These are phyloP conservation scores for Ramazzottius varieornatus DNA, from an alignment of 2,888 invertebrate species.

Conservation along the genomic window DNA sequence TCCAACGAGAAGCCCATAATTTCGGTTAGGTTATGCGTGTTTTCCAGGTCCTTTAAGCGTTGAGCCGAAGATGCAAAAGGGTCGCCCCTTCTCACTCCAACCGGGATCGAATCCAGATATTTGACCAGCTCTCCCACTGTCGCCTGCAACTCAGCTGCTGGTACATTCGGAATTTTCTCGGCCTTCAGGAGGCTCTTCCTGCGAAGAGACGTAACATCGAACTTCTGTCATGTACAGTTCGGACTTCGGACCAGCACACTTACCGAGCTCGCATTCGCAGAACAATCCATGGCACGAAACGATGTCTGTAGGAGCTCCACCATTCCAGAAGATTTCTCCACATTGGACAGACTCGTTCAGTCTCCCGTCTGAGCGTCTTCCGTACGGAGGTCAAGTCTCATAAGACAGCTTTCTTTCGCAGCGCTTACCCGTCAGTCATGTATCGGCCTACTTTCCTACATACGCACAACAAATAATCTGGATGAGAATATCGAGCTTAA, in stretches of 20 bases:
- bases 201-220: background rate
- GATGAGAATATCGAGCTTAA: too few relatives aligned
- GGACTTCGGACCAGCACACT: background rate
- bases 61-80: background rate
- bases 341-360: too few relatives aligned
- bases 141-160: background rate
- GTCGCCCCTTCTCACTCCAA: background rate
- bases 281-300: background rate
- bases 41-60: background rate
- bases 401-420: too few relatives aligned
- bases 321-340: background rate
- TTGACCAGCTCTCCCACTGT: background rate
- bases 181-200: background rate
- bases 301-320: background rate
- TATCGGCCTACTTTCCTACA: too few relatives aligned
- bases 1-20: background rate
- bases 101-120: background rate
- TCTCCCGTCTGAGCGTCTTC: too few relatives aligned
- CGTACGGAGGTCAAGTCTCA: too few relatives aligned
- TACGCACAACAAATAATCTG: too few relatives aligned
- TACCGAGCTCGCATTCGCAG: background rate
- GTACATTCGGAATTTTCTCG: background rate
- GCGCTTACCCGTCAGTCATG: too few relatives aligned
- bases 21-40: background rate
- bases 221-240: too few relatives aligned